A percentile compares a stretch with the other conserved stretches of the same genome.
Conservation (phyloP, 2,888 invertebrate species). For the Corbicula japonica region DNA sequence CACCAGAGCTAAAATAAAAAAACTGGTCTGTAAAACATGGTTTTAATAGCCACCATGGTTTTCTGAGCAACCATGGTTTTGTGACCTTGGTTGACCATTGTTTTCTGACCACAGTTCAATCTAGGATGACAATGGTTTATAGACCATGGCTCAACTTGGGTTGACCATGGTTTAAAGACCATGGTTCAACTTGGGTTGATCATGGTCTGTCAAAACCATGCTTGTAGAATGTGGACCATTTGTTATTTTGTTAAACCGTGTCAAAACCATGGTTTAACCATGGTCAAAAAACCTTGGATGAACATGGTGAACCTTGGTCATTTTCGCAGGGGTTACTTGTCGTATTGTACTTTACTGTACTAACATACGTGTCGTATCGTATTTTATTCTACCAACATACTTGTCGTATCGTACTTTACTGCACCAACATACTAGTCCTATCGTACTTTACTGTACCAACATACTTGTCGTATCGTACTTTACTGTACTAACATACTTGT, state of each 20-base stretch:
- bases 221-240: slow-evolving; percentile 9
- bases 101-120: slow-evolving; percentile 24
- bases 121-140: slow-evolving; percentile 18
- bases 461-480: too few species aligned
- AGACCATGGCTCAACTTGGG: slow-evolving; percentile 21
- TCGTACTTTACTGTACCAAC: too few species aligned
- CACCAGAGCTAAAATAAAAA: slow-evolving; percentile 12
- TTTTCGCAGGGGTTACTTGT: slow-evolving; percentile 5
- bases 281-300: too few species aligned
- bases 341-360: too few species aligned
- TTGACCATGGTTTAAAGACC: slow-evolving; percentile 15
- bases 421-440: too few species aligned
- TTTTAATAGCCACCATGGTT: slow-evolving; percentile 21
- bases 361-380: too few species aligned
- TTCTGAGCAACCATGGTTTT: slow-evolving; percentile 28
- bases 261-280: slow-evolving; percentile 19
- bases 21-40: slow-evolving; percentile 18
- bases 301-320: too few species aligned
- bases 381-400: too few species aligned
- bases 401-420: too few species aligned
- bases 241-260: slow-evolving; percentile 21
- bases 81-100: slow-evolving; percentile 23
- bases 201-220: slow-evolving; percentile 16
- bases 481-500: too few species aligned
- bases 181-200: slow-evolving; percentile 2